phyloP scores from a whole-genome alignment of 2,888 invertebrate species.

The Aelia acuminata region DNA sequence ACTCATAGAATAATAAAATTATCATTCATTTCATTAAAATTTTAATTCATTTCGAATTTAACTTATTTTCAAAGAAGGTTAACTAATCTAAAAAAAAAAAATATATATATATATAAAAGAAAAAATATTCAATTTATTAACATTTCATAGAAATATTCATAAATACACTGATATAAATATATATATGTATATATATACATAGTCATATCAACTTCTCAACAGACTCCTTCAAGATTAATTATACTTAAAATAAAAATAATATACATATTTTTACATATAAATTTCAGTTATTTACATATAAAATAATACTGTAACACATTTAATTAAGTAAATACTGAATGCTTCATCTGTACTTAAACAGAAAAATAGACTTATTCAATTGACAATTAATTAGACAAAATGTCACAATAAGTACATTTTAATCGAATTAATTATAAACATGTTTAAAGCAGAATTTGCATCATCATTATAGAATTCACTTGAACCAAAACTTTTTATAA shows the following conservation, averaged over 20 bases:
- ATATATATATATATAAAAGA: not conserved
- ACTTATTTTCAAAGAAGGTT: not conserved
- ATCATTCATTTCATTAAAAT: too few relatives aligned
- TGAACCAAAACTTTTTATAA: not conserved
- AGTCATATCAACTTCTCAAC: not conserved
- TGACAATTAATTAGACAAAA: not conserved
- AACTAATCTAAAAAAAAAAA: not conserved
- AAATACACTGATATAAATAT: not conserved
- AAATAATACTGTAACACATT: slow-evolving; percentile 14
- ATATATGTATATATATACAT: not conserved
- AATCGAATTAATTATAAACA: not conserved
- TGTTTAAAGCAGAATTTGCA: not conserved
- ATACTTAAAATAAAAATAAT: slow-evolving; percentile 7
- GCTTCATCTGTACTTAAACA: not conserved
- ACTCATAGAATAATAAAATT: too few relatives aligned
- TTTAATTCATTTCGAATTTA: too few relatives aligned
- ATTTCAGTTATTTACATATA: not conserved
- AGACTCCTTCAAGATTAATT: not conserved
- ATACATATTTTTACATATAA: slow-evolving; percentile 7
- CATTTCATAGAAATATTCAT: not conserved
- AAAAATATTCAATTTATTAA: not conserved
- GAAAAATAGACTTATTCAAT: not conserved
- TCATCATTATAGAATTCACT: not conserved
- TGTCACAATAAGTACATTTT: not conserved
- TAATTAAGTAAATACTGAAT: not conserved